Evolutionary conservation across 1,140 invertebrate genomes (phyloP).

Genomic region (Drosophila simulans): DNA sequence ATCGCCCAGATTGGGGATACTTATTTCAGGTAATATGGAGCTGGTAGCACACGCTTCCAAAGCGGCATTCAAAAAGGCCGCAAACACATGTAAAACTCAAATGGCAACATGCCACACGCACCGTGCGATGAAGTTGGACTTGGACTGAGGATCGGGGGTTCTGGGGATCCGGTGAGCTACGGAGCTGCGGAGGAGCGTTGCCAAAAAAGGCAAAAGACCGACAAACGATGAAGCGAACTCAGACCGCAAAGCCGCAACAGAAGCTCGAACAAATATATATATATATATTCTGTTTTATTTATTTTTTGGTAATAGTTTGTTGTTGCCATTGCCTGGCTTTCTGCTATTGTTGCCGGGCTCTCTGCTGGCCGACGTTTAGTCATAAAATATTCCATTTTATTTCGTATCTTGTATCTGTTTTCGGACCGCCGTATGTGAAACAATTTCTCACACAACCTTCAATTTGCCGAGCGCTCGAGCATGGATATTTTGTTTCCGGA

Average conservation of each 20-base stretch:
- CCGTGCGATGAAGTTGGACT: conserved; percentile 49
- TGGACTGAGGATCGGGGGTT: conserved; percentile 23
- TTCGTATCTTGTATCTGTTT: conserved; percentile 52
- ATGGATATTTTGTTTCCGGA: conserved; percentile 62
- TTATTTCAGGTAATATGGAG: conserved; percentile 41
- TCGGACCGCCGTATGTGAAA: conserved; percentile 25
- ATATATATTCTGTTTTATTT: conserved; percentile 19
- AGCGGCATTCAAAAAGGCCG: conserved; percentile 70
- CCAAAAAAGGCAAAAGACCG: conserved; percentile 75
- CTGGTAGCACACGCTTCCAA: conserved; percentile 42
- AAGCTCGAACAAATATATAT: conserved; percentile 71
- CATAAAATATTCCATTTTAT: conserved; percentile 82
- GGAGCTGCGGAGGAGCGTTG: conserved; percentile 22
- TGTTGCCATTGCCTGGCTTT: conserved; percentile 41
- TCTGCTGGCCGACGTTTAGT: conserved; percentile 65
- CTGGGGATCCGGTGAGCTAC: neutral
- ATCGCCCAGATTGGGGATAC: conserved; percentile 13
- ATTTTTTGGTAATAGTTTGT: conserved; percentile 72
- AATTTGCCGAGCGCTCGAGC: conserved; percentile 33
- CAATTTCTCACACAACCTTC: conserved; percentile 74
- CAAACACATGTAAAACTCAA: conserved; percentile 82
- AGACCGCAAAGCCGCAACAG: conserved; percentile 78
- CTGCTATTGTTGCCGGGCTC: conserved; percentile 54
- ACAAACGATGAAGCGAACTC: conserved; percentile 53
- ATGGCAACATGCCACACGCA: conserved; percentile 81